Evolutionary conservation across 1,140 invertebrate genomes (phyloP).

Genomic region (Portunus trituberculatus): DNA sequence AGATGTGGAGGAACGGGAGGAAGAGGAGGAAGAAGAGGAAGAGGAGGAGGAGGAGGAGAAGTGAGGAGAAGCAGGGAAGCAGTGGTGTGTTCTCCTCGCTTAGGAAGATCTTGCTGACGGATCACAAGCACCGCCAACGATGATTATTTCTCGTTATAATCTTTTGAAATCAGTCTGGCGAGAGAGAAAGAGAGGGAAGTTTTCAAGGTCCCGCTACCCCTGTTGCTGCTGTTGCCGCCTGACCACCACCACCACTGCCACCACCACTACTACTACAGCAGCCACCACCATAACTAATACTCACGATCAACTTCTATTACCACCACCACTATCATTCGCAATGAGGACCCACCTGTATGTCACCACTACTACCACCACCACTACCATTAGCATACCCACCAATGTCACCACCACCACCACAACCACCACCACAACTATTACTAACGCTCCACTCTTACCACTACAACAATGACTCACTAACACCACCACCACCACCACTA

Average conservation of each 20-base stretch:
- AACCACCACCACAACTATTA: background rate
- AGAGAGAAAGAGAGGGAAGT: background rate
- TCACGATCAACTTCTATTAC: background rate
- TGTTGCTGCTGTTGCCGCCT: background rate
- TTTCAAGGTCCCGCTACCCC: background rate
- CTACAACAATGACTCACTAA: background rate
- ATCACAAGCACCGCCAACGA: background rate
- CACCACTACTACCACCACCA: background rate
- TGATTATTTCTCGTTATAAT: background rate
- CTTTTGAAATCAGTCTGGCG: background rate
- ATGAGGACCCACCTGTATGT: no score
- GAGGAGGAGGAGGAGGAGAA: no score
- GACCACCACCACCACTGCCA: background rate
- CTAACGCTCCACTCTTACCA: no score
- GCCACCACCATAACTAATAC: background rate
- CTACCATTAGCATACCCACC: no score
- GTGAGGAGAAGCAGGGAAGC: background rate
- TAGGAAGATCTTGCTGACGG: background rate
- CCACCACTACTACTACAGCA: background rate
- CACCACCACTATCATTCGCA: background rate
- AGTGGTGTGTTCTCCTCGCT: background rate
- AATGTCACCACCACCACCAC: background rate
- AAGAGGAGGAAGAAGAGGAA: no score
- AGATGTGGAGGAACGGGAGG: background rate
- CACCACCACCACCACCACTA: background rate